phyloP scores from a whole-genome alignment of 1,140 invertebrate genomes.

The Lysiphlebus fabarum region DNA sequence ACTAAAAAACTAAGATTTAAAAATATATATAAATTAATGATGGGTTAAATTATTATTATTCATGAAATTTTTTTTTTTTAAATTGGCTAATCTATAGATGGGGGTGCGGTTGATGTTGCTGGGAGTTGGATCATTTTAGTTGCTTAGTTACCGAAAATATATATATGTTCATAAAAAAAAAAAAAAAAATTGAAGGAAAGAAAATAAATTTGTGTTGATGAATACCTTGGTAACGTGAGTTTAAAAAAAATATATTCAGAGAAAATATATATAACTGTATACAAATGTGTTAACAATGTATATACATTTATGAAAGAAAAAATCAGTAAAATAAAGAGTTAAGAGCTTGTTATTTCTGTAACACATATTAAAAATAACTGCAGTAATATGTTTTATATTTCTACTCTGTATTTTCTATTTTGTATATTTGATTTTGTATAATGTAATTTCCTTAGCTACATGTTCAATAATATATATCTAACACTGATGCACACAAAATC shows the following conservation, averaged over 20 bases:
- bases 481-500: conserved; percentile 5
- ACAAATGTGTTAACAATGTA: too few relatives aligned
- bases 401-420: not conserved
- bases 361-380: too few relatives aligned
- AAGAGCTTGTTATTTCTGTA: too few relatives aligned
- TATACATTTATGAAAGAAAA: too few relatives aligned
- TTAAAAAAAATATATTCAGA: too few relatives aligned
- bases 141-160: conserved; percentile 29
- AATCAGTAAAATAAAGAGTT: too few relatives aligned
- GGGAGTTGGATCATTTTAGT: conserved; percentile 26
- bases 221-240: not conserved
- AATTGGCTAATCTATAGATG: conserved; percentile 25
- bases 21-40: not conserved
- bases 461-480: conserved; percentile 3
- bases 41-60: conserved; percentile 18
- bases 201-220: not conserved
- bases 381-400: too few relatives aligned
- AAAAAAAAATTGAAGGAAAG: not conserved
- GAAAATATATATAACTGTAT: too few relatives aligned
- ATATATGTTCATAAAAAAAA: conserved; percentile 11
- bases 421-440: conserved; percentile 7
- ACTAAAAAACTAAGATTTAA: not conserved
- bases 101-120: conserved; percentile 32
- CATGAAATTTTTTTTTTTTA: conserved; percentile 26
- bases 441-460: conserved; percentile 20